These are phyloP conservation scores for Panzeria rudis DNA, from an alignment of 2,888 invertebrate genomes.

Conservation along the genomic window DNA sequence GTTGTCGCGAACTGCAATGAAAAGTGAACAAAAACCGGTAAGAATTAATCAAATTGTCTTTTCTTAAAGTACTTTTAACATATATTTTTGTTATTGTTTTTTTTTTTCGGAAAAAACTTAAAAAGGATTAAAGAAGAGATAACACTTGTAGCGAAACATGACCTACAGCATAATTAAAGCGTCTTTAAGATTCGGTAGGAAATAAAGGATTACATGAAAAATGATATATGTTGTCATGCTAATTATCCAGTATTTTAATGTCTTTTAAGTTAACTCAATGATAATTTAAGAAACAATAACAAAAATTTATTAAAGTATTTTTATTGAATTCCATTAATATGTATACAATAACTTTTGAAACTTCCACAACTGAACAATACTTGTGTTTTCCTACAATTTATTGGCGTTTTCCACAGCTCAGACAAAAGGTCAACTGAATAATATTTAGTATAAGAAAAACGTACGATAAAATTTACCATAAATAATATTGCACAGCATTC, in stretches of 20 bases:
- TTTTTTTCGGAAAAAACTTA: slow-evolving; percentile 13
- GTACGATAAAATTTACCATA: slow-evolving; percentile 9
- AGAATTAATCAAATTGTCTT: slow-evolving; percentile 64
- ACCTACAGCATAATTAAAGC: slow-evolving; percentile 59
- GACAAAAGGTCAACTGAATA: slow-evolving; percentile 41
- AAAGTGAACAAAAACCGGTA: slow-evolving; percentile 63
- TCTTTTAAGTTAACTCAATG: slow-evolving; percentile 33
- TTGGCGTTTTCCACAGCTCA: background rate
- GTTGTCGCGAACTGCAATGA: slow-evolving; percentile 58
- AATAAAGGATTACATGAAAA: slow-evolving; percentile 40
- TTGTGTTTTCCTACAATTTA: background rate
- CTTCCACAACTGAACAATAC: background rate
- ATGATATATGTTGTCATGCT: slow-evolving; percentile 53
- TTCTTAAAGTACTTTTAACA: slow-evolving; percentile 2
- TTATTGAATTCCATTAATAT: background rate
- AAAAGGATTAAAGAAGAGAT: slow-evolving; percentile 67
- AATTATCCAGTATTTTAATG: slow-evolving; percentile 41
- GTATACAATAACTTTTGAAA: too few relatives aligned
- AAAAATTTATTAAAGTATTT: background rate
- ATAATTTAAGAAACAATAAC: slow-evolving; percentile 29
- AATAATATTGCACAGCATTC: slow-evolving; percentile 31
- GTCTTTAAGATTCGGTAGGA: slow-evolving; percentile 11
- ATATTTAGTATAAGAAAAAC: background rate
- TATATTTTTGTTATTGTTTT: background rate
- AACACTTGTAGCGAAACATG: slow-evolving; percentile 40